A percentile compares a stretch with the other conserved stretches of the same genome.
Evolutionary conservation across 2,113 vertebrate species (phyloP).

Genomic region (Sclerurus mexicanus): DNA sequence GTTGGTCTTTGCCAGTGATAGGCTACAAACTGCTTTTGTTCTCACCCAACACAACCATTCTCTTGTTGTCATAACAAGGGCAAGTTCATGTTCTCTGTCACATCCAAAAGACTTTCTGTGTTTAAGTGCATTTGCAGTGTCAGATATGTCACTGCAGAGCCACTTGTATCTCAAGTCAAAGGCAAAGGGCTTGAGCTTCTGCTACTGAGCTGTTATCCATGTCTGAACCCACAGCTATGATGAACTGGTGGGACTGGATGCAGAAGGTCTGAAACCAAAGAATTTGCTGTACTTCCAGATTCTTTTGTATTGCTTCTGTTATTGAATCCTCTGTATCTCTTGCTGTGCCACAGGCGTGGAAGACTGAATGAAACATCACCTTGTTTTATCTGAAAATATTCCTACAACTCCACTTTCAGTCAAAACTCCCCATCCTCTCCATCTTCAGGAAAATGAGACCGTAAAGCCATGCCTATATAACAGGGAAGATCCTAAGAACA

Average conservation of each 20-base stretch:
- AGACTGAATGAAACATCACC: background rate
- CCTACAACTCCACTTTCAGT: background rate
- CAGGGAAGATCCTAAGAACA: background rate
- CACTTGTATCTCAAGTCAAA: background rate
- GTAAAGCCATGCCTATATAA: background rate
- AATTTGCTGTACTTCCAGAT: background rate
- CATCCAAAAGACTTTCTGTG: background rate
- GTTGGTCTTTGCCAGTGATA: background rate
- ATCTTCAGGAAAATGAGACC: background rate
- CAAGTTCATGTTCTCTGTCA: background rate
- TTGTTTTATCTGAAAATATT: background rate
- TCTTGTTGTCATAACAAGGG: background rate
- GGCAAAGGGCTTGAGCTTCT: background rate
- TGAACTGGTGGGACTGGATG: background rate
- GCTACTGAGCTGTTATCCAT: background rate
- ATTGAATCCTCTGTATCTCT: background rate
- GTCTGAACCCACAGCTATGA: background rate
- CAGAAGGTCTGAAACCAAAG: background rate
- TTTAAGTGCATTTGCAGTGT: background rate
- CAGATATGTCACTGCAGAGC: background rate
- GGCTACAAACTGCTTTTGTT: background rate
- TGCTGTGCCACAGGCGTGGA: background rate
- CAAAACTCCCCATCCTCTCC: background rate
- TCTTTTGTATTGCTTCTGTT: background rate
- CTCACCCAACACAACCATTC: background rate